Evolutionary conservation across 2,797 vertebrate genomes (phyloP).

Genomic region (Myripristis jacobus): DNA sequence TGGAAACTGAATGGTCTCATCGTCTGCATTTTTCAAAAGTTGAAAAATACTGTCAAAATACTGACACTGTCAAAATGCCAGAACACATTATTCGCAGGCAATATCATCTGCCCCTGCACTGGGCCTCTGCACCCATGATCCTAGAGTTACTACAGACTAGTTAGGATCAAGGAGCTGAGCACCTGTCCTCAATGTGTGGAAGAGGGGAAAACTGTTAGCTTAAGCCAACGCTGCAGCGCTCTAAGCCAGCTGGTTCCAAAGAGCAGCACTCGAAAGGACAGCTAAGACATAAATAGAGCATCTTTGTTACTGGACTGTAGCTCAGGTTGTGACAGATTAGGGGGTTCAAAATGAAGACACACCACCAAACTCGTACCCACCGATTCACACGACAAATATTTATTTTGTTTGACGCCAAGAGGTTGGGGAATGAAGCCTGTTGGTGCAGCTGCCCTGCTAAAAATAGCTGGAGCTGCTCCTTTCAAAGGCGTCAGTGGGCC

Average conservation of each 20-base stretch:
- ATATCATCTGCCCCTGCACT: neutral
- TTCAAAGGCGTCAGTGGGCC: constrained; percentile 64
- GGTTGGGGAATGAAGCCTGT: constrained; percentile 49
- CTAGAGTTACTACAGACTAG: neutral
- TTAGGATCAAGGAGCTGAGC: neutral
- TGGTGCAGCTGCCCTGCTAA: constrained; percentile 69
- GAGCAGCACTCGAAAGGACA: constrained; percentile 18
- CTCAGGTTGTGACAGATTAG: constrained; percentile 16
- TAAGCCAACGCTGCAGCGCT: constrained; percentile 14
- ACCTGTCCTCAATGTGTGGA: constrained; percentile 21
- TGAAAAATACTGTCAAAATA: no score
- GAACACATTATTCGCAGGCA: no score
- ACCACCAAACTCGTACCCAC: constrained; percentile 6
- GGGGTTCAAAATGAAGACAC: constrained; percentile 14
- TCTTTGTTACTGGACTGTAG: constrained; percentile 9
- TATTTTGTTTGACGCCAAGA: constrained; percentile 37
- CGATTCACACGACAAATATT: constrained; percentile 49
- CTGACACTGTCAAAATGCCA: no score
- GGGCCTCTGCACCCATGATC: neutral
- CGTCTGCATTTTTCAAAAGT: no score
- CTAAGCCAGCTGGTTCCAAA: constrained; percentile 17
- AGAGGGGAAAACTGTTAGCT: constrained; percentile 27
- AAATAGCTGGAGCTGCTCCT: constrained; percentile 71
- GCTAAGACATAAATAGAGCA: constrained; percentile 24
- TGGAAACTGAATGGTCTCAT: no score